Base-by-base conservation (phyloP, 2,113 vertebrate species). In the Actenoides lindsayi region DNA sequence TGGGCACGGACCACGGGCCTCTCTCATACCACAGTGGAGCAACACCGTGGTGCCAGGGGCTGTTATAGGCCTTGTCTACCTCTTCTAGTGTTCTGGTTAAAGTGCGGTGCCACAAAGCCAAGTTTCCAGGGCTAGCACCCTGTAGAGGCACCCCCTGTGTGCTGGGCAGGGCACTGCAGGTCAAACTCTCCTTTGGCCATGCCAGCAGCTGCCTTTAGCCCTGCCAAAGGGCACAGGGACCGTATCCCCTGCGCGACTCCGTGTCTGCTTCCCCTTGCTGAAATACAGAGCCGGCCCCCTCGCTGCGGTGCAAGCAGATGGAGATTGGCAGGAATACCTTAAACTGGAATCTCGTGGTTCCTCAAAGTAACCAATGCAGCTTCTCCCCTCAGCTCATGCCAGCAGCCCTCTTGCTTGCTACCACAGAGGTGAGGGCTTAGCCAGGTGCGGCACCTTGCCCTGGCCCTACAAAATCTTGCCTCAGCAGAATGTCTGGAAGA, bases 21-120 rank as follows among this genome's bases (percentile, higher is more conserved):
- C 46, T 81, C 65, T 93, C 28, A 6, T 50, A 64, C 18, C 48
- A 11, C 31, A 11, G 17, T 50, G 41, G 50, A 83, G 46, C 56
- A 78, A 39, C 17, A 30, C 51, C 0, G 0, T 48, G 44, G 79
- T 53, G 87, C 69, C 68, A n/a, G 0, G 0, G 59, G 23, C 2
- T 4, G 6, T 44, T 50, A 48, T 27, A 70, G 24, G 42, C 44
- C 37, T 74, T 21, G 25, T 35, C 84, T 56, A 12, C 64, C 39
- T 56, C 33, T 93, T 53, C 53, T 23, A 13, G 5, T 31, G 20
- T 74, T 70, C 46, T 73, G 41, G 9, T 77, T 30, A 59, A 6
- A 16, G 12, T 12, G 11, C 9, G 19, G 37, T 87, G 65, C 74
- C 64, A 63, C 33, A 75, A 71, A 84, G 28, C 27, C 33, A 64